Evolutionary conservation across 1,140 invertebrate genomes (phyloP).

Genomic region (Mizuhopecten yessoensis): DNA sequence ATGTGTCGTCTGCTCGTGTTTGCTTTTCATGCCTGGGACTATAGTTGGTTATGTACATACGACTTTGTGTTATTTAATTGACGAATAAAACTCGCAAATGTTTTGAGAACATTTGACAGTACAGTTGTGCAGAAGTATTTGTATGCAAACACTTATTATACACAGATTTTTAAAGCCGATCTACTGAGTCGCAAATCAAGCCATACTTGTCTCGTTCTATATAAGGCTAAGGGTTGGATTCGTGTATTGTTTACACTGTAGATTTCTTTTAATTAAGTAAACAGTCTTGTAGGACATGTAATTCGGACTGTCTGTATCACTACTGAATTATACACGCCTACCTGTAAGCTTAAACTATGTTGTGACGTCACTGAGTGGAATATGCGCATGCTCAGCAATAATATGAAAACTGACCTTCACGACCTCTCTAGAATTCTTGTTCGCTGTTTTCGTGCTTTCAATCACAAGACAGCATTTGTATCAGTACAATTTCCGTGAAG

Average conservation of each 20-base stretch:
- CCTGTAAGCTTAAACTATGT: background rate
- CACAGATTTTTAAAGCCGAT: constrained; percentile 18
- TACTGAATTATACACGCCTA: background rate
- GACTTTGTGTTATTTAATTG: background rate
- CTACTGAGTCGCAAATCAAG: background rate
- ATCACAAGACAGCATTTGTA: too few species aligned
- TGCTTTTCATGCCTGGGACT: background rate
- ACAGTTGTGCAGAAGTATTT: constrained; percentile 7
- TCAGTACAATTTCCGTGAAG: too few species aligned
- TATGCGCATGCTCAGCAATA: background rate
- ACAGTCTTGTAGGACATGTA: background rate
- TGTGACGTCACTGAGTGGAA: background rate
- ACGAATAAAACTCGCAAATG: constrained; percentile 15
- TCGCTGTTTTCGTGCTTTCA: too few species aligned
- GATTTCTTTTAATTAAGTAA: constrained; percentile 7
- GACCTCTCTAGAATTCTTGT: too few species aligned
- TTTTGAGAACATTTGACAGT: constrained; percentile 28
- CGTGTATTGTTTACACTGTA: background rate
- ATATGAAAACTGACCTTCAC: background rate
- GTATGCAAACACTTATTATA: constrained; percentile 2
- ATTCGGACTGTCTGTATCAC: background rate
- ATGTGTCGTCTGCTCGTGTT: constrained; percentile 4
- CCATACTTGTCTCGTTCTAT: background rate
- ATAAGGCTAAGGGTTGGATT: background rate
- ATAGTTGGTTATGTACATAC: background rate